These are phyloP conservation scores for Bergia puertoricense DNA, from an alignment of 92 coral and sea anemone genomes.

Conservation along the genomic window DNA sequence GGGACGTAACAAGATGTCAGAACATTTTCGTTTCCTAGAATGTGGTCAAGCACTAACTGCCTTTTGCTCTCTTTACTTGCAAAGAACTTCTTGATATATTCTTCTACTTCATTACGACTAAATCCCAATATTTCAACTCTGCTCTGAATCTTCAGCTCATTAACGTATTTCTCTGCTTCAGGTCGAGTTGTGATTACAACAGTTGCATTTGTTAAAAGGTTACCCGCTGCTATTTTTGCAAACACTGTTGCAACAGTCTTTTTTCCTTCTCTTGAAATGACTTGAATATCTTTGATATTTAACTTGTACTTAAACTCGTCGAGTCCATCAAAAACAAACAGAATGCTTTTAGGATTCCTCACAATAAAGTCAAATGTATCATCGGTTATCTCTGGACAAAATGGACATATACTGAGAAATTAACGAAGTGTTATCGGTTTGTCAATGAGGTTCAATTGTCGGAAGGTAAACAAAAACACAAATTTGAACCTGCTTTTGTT, in stretches of 20 bases:
- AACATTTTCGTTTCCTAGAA: slow-evolving; percentile 1
- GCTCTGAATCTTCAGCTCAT: neutral
- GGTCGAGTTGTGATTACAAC: neutral
- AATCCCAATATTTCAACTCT: slow-evolving; percentile 8
- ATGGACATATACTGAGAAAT: neutral
- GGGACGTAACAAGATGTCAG: neutral
- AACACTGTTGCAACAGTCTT: neutral
- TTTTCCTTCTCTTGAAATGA: neutral
- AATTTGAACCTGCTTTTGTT: neutral
- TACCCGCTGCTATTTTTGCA: slow-evolving; percentile 1
- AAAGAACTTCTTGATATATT: slow-evolving; percentile 4
- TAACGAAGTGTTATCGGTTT: neutral
- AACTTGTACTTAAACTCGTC: slow-evolving; percentile 1
- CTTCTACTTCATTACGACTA: neutral
- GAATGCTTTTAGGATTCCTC: neutral
- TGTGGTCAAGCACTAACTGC: neutral
- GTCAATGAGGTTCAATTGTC: neutral
- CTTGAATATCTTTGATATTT: neutral
- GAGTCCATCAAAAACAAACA: neutral
- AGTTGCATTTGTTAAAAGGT: neutral
- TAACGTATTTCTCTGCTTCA: neutral
- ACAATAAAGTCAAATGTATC: neutral
- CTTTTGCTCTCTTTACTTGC: neutral
- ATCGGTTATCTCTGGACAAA: neutral
- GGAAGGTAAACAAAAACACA: slow-evolving; percentile 14